A percentile compares a stretch with the other conserved stretches of the same genome.
phyloP scores from a whole-genome alignment of 2,888 invertebrate species.

The Tryphoninae sp. region DNA sequence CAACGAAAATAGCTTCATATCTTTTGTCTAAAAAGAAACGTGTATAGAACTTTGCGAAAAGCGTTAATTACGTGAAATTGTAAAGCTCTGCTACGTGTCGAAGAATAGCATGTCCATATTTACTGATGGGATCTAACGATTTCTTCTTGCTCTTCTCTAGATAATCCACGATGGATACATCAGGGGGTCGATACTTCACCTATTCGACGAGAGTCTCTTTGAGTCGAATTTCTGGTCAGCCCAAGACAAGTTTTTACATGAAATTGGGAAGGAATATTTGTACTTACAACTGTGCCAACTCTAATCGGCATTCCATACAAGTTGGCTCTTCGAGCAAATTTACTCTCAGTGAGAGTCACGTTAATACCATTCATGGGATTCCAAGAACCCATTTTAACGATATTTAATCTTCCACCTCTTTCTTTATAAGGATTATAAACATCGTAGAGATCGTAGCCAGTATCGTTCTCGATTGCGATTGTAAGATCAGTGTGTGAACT shows the following conservation, averaged over 20 bases:
- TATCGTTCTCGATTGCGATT: constrained; percentile 63
- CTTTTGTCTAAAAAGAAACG: not conserved
- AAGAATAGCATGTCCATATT: constrained; percentile 71
- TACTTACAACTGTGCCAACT: constrained; percentile 71
- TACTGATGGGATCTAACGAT: constrained; percentile 71
- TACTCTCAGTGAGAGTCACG: constrained; percentile 66
- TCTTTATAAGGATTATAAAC: constrained; percentile 73
- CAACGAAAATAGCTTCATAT: not conserved
- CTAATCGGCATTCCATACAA: constrained; percentile 73
- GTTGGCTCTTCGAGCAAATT: constrained; percentile 70
- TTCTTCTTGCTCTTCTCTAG: constrained; percentile 71
- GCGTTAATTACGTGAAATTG: constrained; percentile 72
- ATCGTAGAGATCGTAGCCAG: constrained; percentile 70
- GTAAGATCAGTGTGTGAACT: constrained; percentile 71
- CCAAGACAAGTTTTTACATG: not conserved
- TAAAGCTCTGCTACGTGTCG: constrained; percentile 70
- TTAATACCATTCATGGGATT: constrained; percentile 61
- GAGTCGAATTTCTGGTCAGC: not conserved
- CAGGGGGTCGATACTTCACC: constrained; percentile 67
- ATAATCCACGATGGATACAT: constrained; percentile 69
- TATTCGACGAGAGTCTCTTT: constrained; percentile 11
- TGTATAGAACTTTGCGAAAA: not conserved
- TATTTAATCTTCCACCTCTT: constrained; percentile 71
- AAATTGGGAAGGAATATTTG: not conserved
- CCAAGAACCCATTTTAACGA: constrained; percentile 73